These are phyloP conservation scores for Epiblema foenella DNA, from an alignment of 2,888 invertebrate genomes.

Conservation along the genomic window DNA sequence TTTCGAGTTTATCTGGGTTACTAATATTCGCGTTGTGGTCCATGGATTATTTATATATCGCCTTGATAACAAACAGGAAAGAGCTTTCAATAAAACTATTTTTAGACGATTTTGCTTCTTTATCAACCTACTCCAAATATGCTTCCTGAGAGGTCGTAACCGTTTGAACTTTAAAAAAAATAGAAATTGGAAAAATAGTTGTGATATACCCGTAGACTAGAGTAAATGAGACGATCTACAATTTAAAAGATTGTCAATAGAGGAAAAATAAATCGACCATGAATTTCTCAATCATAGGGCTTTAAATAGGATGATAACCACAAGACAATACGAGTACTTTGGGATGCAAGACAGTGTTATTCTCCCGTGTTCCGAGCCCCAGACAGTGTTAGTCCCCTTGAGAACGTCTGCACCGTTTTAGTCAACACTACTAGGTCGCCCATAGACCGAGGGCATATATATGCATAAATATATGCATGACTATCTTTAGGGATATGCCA, in stretches of 20 bases:
- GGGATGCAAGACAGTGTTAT: conserved; percentile 37
- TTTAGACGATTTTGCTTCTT: neutral
- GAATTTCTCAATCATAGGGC: neutral
- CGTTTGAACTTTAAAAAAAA: too few relatives aligned
- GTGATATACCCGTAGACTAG: neutral
- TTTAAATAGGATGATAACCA: conserved; percentile 16
- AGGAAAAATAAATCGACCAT: neutral
- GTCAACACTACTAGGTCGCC: conserved; percentile 38
- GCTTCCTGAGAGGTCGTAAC: too few relatives aligned
- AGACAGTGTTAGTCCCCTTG: conserved; percentile 15
- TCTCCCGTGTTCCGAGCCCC: too few relatives aligned
- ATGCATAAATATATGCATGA: neutral
- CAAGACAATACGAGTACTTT: conserved; percentile 18
- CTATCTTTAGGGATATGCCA: conserved; percentile 13
- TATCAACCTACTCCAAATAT: too few relatives aligned
- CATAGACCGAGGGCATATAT: conserved; percentile 1
- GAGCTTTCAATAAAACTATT: neutral
- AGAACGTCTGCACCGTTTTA: conserved; percentile 43
- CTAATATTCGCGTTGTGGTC: conserved; percentile 61
- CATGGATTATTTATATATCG: conserved; percentile 51
- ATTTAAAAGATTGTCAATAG: neutral
- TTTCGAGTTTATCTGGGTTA: conserved; percentile 70
- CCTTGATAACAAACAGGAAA: conserved; percentile 18
- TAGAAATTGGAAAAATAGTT: too few relatives aligned
- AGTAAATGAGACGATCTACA: neutral